Percentiles rank a stretch among this genome's conserved stretches.
Evolutionary conservation across 2,888 invertebrate species (phyloP).

Genomic region (Machimus atricapillus): DNA sequence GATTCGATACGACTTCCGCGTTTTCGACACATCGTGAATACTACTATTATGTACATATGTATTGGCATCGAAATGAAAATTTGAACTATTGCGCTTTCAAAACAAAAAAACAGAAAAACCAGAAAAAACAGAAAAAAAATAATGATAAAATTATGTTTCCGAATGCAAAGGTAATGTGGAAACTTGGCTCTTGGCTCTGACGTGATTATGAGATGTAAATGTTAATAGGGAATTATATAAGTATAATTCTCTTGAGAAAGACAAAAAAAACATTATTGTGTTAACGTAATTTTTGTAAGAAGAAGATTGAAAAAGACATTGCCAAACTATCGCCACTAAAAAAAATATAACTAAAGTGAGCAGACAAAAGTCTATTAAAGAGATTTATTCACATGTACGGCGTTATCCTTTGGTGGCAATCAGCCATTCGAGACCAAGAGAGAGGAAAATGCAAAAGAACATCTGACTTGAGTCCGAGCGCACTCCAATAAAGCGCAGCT

Average conservation of each 20-base stretch:
- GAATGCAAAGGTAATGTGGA: too few species aligned
- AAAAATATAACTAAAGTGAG: conserved; percentile 24
- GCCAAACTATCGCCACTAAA: conserved; percentile 21
- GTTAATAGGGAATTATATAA: neutral
- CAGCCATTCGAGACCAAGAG: conserved; percentile 20
- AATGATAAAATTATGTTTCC: too few species aligned
- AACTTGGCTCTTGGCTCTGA: too few species aligned
- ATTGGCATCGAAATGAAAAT: too few species aligned
- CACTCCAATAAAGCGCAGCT: neutral
- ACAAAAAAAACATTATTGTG: neutral
- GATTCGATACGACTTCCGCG: too few species aligned
- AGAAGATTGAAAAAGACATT: neutral
- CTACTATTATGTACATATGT: too few species aligned
- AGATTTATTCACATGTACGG: conserved; percentile 34
- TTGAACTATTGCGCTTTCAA: too few species aligned
- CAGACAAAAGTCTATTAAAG: conserved; percentile 40
- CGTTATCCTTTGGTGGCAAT: conserved; percentile 40
- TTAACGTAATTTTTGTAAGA: neutral
- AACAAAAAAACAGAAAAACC: too few species aligned
- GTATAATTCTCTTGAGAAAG: neutral
- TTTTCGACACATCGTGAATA: too few species aligned
- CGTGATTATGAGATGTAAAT: too few species aligned
- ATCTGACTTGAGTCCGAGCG: neutral
- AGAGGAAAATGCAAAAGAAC: neutral
- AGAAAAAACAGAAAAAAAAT: too few species aligned